phyloP scores from a whole-genome alignment of 2,113 vertebrate genomes.

The Pelmatolapia mariae region DNA sequence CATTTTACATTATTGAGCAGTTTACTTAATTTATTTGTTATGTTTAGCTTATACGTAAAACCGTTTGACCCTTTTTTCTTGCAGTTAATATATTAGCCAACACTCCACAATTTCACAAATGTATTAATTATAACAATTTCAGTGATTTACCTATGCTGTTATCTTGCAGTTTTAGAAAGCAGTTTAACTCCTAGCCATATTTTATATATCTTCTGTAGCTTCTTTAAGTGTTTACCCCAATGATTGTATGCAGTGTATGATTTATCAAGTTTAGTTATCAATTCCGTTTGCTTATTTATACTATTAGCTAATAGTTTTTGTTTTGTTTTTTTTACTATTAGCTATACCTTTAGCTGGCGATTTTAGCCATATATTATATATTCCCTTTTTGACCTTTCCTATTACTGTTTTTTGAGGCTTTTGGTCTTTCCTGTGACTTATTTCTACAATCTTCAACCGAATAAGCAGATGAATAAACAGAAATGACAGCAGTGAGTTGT shows the following conservation, averaged over 20 bases:
- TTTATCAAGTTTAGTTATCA: neutral
- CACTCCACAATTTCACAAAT: neutral
- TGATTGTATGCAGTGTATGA: neutral
- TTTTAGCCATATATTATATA: neutral
- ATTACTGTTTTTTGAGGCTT: neutral
- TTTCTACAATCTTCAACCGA: neutral
- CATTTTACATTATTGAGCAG: neutral
- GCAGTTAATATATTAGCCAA: neutral
- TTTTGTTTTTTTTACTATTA: rapidly evolving
- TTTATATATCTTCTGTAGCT: neutral
- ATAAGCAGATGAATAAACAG: neutral
- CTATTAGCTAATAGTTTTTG: neutral
- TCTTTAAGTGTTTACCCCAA: neutral
- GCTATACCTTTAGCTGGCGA: neutral
- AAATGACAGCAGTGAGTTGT: neutral
- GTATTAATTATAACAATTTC: neutral
- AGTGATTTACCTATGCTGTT: neutral
- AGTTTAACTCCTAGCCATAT: neutral
- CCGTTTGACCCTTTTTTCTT: neutral
- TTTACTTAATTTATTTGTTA: neutral
- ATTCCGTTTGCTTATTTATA: neutral
- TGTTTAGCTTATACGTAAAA: neutral
- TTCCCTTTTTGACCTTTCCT: neutral
- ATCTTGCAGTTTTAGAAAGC: neutral
- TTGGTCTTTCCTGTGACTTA: neutral